Conservation (phyloP, 2,888 invertebrate species). For the Cantharis flavilabris region DNA sequence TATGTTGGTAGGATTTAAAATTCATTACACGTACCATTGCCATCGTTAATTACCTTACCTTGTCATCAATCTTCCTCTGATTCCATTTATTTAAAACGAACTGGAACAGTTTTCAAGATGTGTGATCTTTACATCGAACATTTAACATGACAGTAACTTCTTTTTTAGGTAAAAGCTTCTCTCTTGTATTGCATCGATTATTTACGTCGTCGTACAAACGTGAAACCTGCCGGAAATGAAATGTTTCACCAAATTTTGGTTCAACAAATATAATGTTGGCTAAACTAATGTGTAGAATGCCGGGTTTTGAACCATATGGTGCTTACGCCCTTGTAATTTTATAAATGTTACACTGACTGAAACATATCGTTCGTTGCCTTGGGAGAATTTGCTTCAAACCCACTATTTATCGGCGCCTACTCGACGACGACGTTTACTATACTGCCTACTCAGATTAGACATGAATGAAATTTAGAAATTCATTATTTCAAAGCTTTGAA, state of each 20-base stretch:
- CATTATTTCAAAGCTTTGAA: neutral
- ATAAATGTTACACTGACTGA: conserved; percentile 22
- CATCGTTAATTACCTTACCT: neutral
- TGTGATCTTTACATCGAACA: neutral
- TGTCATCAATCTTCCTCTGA: neutral
- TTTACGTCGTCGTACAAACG: neutral
- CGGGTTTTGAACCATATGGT: conserved; percentile 23
- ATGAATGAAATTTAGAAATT: conserved; percentile 21
- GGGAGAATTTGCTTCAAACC: conserved; percentile 21
- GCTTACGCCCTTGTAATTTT: conserved; percentile 22
- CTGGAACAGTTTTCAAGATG: neutral
- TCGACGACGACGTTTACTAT: conserved; percentile 12
- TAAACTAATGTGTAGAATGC: neutral
- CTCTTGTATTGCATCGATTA: neutral
- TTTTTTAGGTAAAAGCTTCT: neutral
- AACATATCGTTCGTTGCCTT: conserved; percentile 18
- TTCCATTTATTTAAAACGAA: neutral
- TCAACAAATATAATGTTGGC: neutral
- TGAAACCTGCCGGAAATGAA: neutral
- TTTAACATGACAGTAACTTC: neutral
- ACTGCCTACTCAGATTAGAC: conserved; percentile 21
- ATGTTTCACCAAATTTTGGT: neutral
- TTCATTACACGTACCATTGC: neutral
- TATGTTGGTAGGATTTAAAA: neutral
- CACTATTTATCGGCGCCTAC: conserved; percentile 26